These are phyloP conservation scores for Myiotriccus ornatus DNA, from an alignment of 2,797 vertebrate genomes.

Conservation along the genomic window DNA sequence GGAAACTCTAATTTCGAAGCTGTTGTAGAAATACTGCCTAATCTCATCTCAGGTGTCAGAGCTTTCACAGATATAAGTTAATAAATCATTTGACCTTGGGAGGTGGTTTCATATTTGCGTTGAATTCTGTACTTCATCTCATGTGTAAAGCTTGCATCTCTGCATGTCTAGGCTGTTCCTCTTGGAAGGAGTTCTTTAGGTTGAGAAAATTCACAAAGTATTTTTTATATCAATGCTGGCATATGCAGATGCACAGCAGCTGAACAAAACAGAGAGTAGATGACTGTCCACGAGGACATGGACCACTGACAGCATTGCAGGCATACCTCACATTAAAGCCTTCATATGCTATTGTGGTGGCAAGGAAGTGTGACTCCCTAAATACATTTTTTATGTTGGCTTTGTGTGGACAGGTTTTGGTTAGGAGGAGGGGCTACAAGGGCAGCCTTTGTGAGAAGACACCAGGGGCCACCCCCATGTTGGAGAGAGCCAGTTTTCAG, in stretches of 20 bases:
- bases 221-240: not conserved
- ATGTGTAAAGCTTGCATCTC: not conserved
- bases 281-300: not conserved
- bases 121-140: not conserved
- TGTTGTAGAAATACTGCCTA: not conserved
- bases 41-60: not conserved
- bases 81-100: not conserved
- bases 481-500: not conserved
- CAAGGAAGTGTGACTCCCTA: not conserved
- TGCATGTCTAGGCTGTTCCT: not conserved
- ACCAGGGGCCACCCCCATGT: fast-evolving
- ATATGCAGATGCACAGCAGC: not conserved
- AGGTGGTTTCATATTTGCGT: not conserved
- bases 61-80: not conserved
- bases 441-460: not conserved
- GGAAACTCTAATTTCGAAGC: not conserved
- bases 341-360: not conserved
- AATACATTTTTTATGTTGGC: not conserved
- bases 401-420: not conserved
- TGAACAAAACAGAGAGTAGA: not conserved
- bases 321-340: not conserved
- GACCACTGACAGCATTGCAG: not conserved
- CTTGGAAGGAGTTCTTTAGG: not conserved
- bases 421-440: fast-evolving
- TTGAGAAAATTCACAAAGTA: not conserved